Evolutionary conservation across 2,888 invertebrate species (phyloP).

Genomic region (Achlya flavicornis): DNA sequence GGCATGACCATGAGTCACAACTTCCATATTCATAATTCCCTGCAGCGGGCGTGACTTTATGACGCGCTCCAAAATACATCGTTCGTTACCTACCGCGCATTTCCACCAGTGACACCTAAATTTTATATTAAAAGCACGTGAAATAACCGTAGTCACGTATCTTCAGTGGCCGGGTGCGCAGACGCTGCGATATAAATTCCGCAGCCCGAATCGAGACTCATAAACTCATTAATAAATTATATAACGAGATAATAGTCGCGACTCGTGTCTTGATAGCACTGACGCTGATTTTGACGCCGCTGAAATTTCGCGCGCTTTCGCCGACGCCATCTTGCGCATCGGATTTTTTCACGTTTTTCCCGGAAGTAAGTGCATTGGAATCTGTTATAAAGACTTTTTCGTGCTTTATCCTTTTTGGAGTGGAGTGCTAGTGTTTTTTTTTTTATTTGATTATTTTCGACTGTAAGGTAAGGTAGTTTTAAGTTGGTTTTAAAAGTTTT

Average conservation of each 20-base stretch:
- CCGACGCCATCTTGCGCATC: constrained; percentile 57
- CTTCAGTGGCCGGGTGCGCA: constrained; percentile 66
- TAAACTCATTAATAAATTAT: constrained; percentile 45
- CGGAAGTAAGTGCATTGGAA: constrained; percentile 69
- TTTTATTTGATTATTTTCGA: constrained; percentile 19
- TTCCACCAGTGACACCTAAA: constrained; percentile 69
- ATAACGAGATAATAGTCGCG: constrained; percentile 28
- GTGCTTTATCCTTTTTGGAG: constrained; percentile 35
- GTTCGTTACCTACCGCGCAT: constrained; percentile 54
- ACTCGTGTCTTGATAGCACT: constrained; percentile 32
- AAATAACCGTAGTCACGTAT: constrained; percentile 72
- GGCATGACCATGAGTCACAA: constrained; percentile 22
- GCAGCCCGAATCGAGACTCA: constrained; percentile 50
- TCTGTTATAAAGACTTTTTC: constrained; percentile 42
- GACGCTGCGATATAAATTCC: constrained; percentile 67
- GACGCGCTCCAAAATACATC: constrained; percentile 71
- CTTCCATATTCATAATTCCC: constrained; percentile 36
- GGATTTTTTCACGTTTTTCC: constrained; percentile 50
- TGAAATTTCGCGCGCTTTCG: constrained; percentile 64
- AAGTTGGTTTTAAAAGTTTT: constrained; percentile 15
- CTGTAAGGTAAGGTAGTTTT: constrained; percentile 34
- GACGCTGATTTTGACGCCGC: constrained; percentile 35
- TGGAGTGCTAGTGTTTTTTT: constrained; percentile 44
- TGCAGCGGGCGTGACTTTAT: constrained; percentile 55
- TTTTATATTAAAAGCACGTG: constrained; percentile 73